Conservation (phyloP, 2,113 vertebrate genomes). For the Gila orcuttii region DNA sequence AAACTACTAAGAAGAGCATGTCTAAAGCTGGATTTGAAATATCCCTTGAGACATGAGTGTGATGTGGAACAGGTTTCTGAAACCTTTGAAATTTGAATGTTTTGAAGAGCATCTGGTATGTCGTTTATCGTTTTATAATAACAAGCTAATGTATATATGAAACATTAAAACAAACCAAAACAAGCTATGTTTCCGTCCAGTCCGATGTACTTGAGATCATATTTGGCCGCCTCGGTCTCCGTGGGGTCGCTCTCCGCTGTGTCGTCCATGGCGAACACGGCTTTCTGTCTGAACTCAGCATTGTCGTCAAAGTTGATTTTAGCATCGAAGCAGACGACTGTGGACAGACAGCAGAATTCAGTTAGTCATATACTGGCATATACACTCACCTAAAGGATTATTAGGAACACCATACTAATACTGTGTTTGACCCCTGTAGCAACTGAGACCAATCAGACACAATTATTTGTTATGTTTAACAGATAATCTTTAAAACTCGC, state of each 20-base stretch:
- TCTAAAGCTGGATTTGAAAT: slow-evolving; percentile 15
- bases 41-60: not conserved
- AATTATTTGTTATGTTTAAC: too few relatives aligned
- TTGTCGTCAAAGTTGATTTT: slow-evolving; percentile 99
- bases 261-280: slow-evolving; percentile 96
- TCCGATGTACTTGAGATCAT: slow-evolving; percentile 96
- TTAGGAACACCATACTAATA: too few relatives aligned
- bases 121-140: not conserved
- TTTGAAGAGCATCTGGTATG: not conserved
- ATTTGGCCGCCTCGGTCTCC: slow-evolving; percentile 92
- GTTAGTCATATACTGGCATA: not conserved
- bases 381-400: too few relatives aligned
- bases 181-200: slow-evolving; percentile 98
- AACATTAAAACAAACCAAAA: slow-evolving; percentile 82
- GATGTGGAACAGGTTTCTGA: slow-evolving; percentile 8
- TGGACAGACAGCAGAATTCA: slow-evolving; percentile 33
- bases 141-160: not conserved
- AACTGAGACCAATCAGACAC: too few relatives aligned
- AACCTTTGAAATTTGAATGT: slow-evolving; percentile 6
- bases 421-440: too few relatives aligned
- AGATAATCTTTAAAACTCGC: too few relatives aligned
- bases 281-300: slow-evolving; percentile 95
- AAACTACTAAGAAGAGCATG: not conserved
- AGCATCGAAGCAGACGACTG: slow-evolving; percentile 98
- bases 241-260: slow-evolving; percentile 91